Base-by-base conservation (phyloP, 1,140 invertebrate species). In the Drosophila navojoa region DNA sequence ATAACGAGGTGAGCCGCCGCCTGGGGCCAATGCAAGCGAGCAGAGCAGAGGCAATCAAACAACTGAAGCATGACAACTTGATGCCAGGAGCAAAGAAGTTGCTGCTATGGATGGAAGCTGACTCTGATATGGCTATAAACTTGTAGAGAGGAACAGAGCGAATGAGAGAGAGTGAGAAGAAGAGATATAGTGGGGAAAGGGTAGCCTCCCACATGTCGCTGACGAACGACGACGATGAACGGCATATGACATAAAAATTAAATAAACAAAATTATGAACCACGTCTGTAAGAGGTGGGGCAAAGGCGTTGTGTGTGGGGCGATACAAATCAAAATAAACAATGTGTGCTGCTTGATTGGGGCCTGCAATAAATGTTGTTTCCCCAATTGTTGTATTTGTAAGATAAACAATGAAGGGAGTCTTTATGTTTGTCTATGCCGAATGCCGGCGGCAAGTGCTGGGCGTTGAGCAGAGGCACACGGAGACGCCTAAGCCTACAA, bases 211-310 rank as follows among this genome's bases (percentile, higher is more conserved):
- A 60, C 67, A 54, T 25, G 62, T 16, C 40, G 59, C 32, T 45
- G 22, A 64, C 70, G 47, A 77, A 63, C 67, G 78, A 71, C 82
- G 58, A 25, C 66, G 19, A 22, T 3, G 73, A 82, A 79, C 84
- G 84, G 82, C 79, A 82, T 84, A 87, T 87, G 82, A 84, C 77
- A 89, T 84, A 79, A 84, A 89, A 87, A 89, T 89, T 89, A 89
- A 87, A 89, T 84, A 89, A 89, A 89, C 84, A 89, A 89, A 89
- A 89, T 89, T 90, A 89, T 89, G 84, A 81, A 80, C 70, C 77
- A 80, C 45, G 69, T 58, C 71, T 22, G 19, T 1, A 1, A 22
- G 19, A 22, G 49, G 19, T 9, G 13, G 38, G 16, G 16, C 16
- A 15, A 53, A 7, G 13, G 19, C n/a, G 44, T 27, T 15, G 59